Conservation (phyloP, 2,888 invertebrate genomes). For the Zaprionus obscuricornis region DNA sequence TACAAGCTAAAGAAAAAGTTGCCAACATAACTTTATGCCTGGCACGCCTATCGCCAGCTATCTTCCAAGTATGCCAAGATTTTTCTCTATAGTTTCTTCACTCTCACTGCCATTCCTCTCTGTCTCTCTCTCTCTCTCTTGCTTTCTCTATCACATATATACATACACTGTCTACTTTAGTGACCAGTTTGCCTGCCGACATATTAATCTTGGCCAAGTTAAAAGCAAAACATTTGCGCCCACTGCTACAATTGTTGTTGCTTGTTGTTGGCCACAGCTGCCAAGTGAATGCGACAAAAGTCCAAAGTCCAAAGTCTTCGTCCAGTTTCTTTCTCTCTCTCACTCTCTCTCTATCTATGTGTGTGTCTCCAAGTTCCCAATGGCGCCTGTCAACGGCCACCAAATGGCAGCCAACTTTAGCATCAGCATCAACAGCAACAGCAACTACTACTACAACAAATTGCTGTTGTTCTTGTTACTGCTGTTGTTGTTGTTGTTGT, state of each 20-base stretch:
- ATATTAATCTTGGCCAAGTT: constrained; percentile 57
- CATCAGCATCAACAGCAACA: constrained; percentile 18
- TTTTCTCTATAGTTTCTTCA: background rate
- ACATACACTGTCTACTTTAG: background rate
- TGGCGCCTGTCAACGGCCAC: constrained; percentile 49
- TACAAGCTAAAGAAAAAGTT: constrained; percentile 14
- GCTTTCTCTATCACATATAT: background rate
- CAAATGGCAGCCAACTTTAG: constrained; percentile 44
- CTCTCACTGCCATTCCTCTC: background rate
- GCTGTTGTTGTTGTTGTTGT: background rate
- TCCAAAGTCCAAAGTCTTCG: constrained; percentile 36
- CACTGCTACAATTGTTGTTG: constrained; percentile 41
- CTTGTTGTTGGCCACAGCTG: constrained; percentile 60
- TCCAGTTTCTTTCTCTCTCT: too few relatives aligned
- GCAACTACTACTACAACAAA: constrained; percentile 22
- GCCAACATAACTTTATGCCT: constrained; percentile 52
- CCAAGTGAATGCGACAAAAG: constrained; percentile 56
- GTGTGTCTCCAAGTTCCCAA: constrained; percentile 36
- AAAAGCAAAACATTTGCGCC: constrained; percentile 63
- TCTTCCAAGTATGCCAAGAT: constrained; percentile 46
- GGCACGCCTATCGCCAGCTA: constrained; percentile 30
- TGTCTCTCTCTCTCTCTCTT: constrained; percentile 10
- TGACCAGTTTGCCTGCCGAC: constrained; percentile 36
- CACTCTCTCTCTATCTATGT: constrained; percentile 5
- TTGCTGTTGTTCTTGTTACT: constrained; percentile 24